Percentiles rank a stretch among this genome's conserved stretches.
phyloP scores from a whole-genome alignment of 1,140 invertebrate species.

The Dendrolimus punctatus region DNA sequence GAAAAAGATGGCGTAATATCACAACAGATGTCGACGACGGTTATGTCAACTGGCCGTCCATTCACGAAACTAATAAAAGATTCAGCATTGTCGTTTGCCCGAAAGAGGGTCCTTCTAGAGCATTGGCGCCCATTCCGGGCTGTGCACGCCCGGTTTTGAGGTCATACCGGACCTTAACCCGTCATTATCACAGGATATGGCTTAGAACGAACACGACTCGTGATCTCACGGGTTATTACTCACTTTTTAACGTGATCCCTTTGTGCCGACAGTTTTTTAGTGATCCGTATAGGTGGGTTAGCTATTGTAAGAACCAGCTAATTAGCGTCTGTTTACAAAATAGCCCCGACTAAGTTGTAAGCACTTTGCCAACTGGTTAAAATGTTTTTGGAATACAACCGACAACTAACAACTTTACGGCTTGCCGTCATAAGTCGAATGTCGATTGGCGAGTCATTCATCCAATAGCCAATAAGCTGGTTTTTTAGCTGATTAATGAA shows the following conservation, averaged over 20 bases:
- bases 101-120: conserved; percentile 54
- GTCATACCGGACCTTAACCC: conserved; percentile 27
- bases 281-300: no score
- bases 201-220: conserved; percentile 23
- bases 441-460: no score
- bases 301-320: no score
- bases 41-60: conserved; percentile 65
- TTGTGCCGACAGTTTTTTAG: conserved; percentile 12
- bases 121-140: conserved; percentile 38
- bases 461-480: no score
- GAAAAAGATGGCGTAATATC: conserved; percentile 60
- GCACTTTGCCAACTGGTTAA: no score
- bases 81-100: conserved; percentile 61
- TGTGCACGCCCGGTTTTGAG: conserved; percentile 33
- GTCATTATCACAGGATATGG: conserved; percentile 36
- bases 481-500: no score
- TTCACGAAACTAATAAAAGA: conserved; percentile 69
- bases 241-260: conserved; percentile 15
- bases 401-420: no score
- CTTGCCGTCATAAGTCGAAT: no score
- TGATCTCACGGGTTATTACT: conserved; percentile 21
- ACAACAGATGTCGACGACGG: conserved; percentile 66
- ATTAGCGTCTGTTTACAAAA: no score
- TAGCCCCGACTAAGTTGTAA: no score
- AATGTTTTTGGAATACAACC: no score